Evolutionary conservation across 2,113 vertebrate genomes (phyloP), one percentile per base, ranked within the genome.

Genomic region (Tragelaphus scriptus): DNA sequence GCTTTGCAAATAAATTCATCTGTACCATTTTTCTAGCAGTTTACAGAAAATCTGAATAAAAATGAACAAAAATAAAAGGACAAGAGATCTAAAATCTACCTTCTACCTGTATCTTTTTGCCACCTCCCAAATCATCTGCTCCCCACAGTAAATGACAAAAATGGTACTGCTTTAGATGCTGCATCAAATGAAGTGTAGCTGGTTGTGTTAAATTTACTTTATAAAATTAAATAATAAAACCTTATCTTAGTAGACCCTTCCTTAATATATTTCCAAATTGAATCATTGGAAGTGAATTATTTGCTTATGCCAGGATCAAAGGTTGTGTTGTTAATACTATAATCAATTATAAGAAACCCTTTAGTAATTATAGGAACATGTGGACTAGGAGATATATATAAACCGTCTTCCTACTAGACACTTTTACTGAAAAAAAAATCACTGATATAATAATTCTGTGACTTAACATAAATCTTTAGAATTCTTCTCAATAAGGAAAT

Each of bases 381-480:
- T 68, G 19, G 94, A 84, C 32, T 87, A 80, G 61, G 55, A 95
- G 26, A 53, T 47, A 71, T n/a, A 1, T 96, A 5, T 93, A 85
- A 92, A 53, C 23, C 56, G 30, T 59, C 58, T 96, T 88, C 23
- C 87, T 85, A 9, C 6, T 61, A 88, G 26, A 86, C 3, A 79
- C 58, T 90, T 65, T 23, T 95, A 82, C 65, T 92, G 49, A 88
- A 93, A 93, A 82, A 59, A 59, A 32, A 94, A 55, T 86, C 44
- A 85, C 51, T 75, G 44, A 47, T 36, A 21, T 80, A 36, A 59
- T 75, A 92, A 91, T 90, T 6, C 26, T 94, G 1, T 82, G 30
- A 61, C 96, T 71, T 94, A 92, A 89, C 44, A 88, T 92, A 92
- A 32, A 89, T 92, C 68, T 93, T 95, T 80, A 97, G 28, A 96